Evolutionary conservation across 2,888 invertebrate genomes (phyloP).

Genomic region (Cosmia trapezina): DNA sequence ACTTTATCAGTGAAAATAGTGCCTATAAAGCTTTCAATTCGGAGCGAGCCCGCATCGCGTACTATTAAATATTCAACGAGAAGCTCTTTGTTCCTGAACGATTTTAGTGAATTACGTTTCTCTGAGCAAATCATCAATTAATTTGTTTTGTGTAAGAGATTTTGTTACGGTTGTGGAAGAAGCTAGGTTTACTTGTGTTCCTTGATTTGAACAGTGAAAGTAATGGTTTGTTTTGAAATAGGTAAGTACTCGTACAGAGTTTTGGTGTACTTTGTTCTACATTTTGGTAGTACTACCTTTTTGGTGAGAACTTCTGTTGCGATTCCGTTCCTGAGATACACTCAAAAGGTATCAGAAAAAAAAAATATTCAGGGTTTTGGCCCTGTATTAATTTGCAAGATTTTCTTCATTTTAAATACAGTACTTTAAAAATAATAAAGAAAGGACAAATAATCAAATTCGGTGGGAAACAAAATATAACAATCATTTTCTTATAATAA

Average conservation of each 20-base stretch:
- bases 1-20: conserved; percentile 56
- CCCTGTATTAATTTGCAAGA: neutral
- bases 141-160: conserved; percentile 35
- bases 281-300: neutral
- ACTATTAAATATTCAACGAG: conserved; percentile 57
- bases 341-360: neutral
- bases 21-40: conserved; percentile 58
- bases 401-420: neutral
- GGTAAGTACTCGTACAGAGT: neutral
- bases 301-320: neutral
- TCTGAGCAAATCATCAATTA: conserved; percentile 50
- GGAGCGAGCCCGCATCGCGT: conserved; percentile 47
- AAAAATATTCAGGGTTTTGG: no score
- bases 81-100: conserved; percentile 48
- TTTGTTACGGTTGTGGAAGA: conserved; percentile 18
- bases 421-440: no score
- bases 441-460: no score
- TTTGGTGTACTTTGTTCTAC: no score
- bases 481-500: neutral
- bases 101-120: conserved; percentile 55
- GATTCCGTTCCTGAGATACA: neutral
- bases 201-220: conserved; percentile 3
- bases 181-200: conserved; percentile 1
- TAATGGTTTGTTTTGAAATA: conserved; percentile 2
- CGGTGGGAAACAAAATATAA: neutral